These are phyloP conservation scores for Cataglyphis albicans DNA, from an alignment of 2,888 invertebrate species.

Conservation along the genomic window DNA sequence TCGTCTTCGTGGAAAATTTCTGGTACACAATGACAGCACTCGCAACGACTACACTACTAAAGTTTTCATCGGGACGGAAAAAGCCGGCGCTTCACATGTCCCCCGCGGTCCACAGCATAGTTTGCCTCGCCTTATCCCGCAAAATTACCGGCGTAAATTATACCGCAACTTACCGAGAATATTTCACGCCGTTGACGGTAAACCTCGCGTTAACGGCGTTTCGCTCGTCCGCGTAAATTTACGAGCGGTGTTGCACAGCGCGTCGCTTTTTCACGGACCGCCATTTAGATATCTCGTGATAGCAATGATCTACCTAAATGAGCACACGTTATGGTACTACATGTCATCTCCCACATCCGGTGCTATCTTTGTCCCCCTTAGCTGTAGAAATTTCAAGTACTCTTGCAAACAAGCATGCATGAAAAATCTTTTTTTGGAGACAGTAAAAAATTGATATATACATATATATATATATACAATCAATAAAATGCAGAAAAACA, in stretches of 20 bases:
- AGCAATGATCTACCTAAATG: constrained; percentile 68
- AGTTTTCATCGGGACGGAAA: constrained; percentile 42
- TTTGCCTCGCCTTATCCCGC: constrained; percentile 69
- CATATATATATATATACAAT: background rate
- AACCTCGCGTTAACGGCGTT: constrained; percentile 78
- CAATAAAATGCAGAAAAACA: background rate
- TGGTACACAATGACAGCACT: constrained; percentile 8
- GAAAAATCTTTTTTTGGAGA: background rate
- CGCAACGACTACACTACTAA: background rate
- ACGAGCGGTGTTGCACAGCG: constrained; percentile 71
- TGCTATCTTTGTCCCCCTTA: constrained; percentile 12
- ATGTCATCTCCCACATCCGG: constrained; percentile 29
- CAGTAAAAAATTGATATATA: background rate
- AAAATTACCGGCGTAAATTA: constrained; percentile 75
- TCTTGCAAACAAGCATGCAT: background rate
- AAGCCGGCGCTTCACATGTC: constrained; percentile 19
- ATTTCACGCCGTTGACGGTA: constrained; percentile 78
- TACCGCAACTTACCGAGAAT: constrained; percentile 75
- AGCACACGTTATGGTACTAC: constrained; percentile 59
- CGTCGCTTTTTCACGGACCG: constrained; percentile 73
- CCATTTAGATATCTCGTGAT: constrained; percentile 66
- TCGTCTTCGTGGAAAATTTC: constrained; percentile 4
- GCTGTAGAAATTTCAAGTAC: constrained; percentile 1
- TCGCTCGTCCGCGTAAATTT: constrained; percentile 76
- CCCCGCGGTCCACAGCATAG: constrained; percentile 13